A percentile compares a stretch with the other conserved stretches of the same genome.
Conservation (phyloP, 2,888 invertebrate genomes). For the Podabrus alpinus region DNA sequence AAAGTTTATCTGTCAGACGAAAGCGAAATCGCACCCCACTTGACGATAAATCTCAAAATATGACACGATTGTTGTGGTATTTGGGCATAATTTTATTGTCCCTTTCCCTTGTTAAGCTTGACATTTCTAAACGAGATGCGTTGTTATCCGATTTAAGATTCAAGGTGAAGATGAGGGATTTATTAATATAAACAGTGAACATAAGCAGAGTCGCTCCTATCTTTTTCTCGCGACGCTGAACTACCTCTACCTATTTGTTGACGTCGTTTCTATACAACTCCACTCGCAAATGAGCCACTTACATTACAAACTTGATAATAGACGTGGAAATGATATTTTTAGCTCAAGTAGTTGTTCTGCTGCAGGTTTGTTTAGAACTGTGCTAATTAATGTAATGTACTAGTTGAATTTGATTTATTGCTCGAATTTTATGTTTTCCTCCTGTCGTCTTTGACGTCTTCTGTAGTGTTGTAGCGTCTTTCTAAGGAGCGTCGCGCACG, state of each 20-base stretch:
- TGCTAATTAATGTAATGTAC: not conserved
- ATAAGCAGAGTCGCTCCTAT: slow-evolving; percentile 6
- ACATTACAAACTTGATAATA: not conserved
- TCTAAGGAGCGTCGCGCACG: slow-evolving; percentile 27
- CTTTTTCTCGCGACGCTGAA: slow-evolving; percentile 13
- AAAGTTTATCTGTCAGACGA: not conserved
- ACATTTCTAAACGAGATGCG: not conserved
- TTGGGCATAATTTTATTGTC: not conserved
- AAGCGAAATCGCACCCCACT: not conserved
- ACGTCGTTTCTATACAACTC: not conserved
- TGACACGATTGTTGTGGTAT: not conserved
- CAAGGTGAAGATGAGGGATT: slow-evolving; percentile 24
- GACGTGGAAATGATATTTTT: not conserved
- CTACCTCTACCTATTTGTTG: slow-evolving; percentile 1
- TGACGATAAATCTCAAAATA: not conserved
- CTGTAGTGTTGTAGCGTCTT: slow-evolving; percentile 21
- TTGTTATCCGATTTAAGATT: slow-evolving; percentile 9
- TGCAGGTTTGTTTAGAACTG: not conserved
- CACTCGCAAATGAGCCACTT: not conserved
- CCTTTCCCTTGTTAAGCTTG: not conserved
- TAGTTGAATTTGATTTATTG: slow-evolving; percentile 11
- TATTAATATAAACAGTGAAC: slow-evolving; percentile 18
- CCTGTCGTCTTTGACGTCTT: slow-evolving; percentile 25
- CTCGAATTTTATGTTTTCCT: slow-evolving; percentile 8
- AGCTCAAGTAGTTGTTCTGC: slow-evolving; percentile 6